phyloP scores from a whole-genome alignment of 2,797 vertebrate genomes.

The Tangara arthus region DNA sequence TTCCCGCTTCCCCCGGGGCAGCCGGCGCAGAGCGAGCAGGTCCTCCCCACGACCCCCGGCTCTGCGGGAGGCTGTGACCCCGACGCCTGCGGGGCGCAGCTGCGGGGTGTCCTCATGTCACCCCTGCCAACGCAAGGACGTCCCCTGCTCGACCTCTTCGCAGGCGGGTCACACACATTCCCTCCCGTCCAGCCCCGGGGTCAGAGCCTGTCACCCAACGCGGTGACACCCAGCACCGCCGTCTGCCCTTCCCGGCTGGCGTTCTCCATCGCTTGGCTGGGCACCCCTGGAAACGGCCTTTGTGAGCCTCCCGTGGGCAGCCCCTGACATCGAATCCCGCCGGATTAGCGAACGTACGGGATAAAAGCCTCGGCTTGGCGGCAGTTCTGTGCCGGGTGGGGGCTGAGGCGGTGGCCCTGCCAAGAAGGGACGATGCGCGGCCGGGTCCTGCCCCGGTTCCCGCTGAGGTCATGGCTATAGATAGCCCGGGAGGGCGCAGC shows the following conservation, averaged over 20 bases:
- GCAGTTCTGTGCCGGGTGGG: neutral
- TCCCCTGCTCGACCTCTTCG: neutral
- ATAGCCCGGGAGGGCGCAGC: neutral
- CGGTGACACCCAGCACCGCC: neutral
- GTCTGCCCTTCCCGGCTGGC: neutral
- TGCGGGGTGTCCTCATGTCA: constrained; percentile 41
- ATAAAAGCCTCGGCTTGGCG: constrained; percentile 12
- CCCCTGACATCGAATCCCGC: constrained; percentile 10
- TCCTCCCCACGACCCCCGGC: neutral
- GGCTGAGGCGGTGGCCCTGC: neutral
- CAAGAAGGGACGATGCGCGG: neutral
- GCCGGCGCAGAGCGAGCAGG: neutral
- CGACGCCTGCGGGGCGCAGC: constrained; percentile 2
- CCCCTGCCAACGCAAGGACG: neutral
- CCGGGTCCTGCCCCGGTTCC: constrained; percentile 11
- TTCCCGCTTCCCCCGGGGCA: constrained; percentile 1
- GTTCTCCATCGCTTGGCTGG: neutral
- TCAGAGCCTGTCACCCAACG: neutral
- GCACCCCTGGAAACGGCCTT: neutral
- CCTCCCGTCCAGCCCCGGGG: neutral
- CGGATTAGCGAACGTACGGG: neutral
- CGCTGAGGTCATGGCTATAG: constrained; percentile 50
- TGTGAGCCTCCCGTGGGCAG: neutral
- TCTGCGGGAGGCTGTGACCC: neutral
- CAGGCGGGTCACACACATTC: neutral